Percentiles rank a stretch among this genome's conserved stretches.
phyloP scores from a whole-genome alignment of 2,113 vertebrate species.

The Carollia perspicillata region DNA sequence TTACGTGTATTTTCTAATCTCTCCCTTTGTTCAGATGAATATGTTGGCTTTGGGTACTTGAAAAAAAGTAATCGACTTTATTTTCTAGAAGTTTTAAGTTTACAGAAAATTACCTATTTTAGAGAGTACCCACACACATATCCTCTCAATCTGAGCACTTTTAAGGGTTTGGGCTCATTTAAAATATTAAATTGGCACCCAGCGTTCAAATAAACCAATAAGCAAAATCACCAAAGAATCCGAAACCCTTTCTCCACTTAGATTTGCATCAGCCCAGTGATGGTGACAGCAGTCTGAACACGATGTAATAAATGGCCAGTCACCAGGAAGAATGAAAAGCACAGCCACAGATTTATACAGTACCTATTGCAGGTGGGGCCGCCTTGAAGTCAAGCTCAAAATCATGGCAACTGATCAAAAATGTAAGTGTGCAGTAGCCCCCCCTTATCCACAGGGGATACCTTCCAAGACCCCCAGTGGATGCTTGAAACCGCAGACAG shows the following conservation, averaged over 20 bases:
- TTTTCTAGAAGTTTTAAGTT: constrained; percentile 9
- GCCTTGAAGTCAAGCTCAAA: background rate
- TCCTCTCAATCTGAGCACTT: background rate
- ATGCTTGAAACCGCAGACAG: background rate
- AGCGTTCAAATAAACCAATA: background rate
- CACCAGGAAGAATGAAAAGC: background rate
- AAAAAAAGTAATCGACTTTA: background rate
- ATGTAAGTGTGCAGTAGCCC: background rate
- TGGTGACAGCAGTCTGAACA: background rate
- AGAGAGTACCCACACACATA: background rate
- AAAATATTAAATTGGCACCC: background rate
- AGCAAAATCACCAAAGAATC: background rate
- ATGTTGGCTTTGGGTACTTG: background rate
- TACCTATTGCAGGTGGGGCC: background rate
- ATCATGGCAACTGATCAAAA: background rate
- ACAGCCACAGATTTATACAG: background rate
- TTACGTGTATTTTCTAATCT: background rate
- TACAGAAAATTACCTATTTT: background rate
- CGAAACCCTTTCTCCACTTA: background rate
- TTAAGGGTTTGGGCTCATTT: background rate
- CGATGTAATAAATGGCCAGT: background rate
- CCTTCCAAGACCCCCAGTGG: background rate
- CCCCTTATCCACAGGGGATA: background rate
- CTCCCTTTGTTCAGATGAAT: constrained; percentile 33
- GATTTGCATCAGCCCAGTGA: background rate